phyloP scores from a whole-genome alignment of 2,888 invertebrate genomes.

The Drosophila prolongata region DNA sequence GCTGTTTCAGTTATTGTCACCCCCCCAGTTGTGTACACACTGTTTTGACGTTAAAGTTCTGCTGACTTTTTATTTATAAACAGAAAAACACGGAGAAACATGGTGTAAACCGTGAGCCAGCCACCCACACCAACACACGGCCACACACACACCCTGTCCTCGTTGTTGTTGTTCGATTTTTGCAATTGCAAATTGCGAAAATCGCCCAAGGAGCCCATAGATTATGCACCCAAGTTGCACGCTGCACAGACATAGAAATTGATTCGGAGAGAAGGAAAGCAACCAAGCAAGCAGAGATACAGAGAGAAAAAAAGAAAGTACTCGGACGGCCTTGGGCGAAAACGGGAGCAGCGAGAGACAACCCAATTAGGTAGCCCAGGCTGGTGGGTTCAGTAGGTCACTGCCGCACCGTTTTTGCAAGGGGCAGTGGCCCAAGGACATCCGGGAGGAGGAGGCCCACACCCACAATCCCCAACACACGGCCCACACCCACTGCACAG shows the following conservation, averaged over 20 bases:
- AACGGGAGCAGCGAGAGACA: conserved; percentile 28
- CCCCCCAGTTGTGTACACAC: conserved; percentile 33
- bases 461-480: conserved; percentile 8
- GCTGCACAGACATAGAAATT: conserved; percentile 29
- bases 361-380: conserved; percentile 45
- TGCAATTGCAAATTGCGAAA: conserved; percentile 4
- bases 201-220: conserved; percentile 6
- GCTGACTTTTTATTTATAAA: conserved; percentile 42
- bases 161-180: conserved; percentile 6
- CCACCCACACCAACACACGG: conserved; percentile 19
- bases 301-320: conserved; percentile 65
- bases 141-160: conserved; percentile 12
- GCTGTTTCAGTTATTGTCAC: conserved; percentile 37
- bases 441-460: conserved; percentile 24
- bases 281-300: conserved; percentile 17
- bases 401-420: conserved; percentile 41
- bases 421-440: conserved; percentile 50
- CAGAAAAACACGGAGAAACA: conserved; percentile 35
- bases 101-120: conserved; percentile 23
- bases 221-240: conserved; percentile 18
- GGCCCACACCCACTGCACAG: conserved; percentile 8
- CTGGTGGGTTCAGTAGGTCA: conserved; percentile 45
- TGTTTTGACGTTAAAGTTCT: conserved; percentile 35
- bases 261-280: conserved; percentile 27
- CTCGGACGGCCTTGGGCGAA: conserved; percentile 61